These are phyloP conservation scores for Lamproptera curius DNA, from an alignment of 2,888 invertebrate genomes.

Conservation along the genomic window DNA sequence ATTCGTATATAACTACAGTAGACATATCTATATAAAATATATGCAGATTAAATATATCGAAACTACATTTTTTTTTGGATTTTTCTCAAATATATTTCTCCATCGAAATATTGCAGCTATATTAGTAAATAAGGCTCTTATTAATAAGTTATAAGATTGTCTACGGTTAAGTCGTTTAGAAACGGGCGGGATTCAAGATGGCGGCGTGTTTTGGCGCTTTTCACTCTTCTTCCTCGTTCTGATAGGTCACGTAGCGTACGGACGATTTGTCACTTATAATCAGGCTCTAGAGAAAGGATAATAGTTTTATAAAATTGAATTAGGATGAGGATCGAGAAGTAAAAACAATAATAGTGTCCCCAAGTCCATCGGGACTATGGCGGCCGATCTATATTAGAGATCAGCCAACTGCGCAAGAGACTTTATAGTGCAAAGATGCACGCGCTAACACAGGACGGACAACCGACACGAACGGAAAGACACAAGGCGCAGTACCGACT, in stretches of 20 bases:
- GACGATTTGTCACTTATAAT: conserved; percentile 95
- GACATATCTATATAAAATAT: conserved; percentile 8
- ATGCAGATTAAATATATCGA: background rate
- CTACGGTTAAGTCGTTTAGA: conserved; percentile 12
- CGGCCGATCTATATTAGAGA: too few species aligned
- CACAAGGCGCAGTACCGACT: too few species aligned
- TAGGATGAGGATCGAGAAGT: background rate
- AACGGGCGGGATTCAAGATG: conserved; percentile 45
- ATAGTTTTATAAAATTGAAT: background rate
- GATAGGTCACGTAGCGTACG: conserved; percentile 96
- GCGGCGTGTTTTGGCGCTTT: conserved; percentile 39
- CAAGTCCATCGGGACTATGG: too few species aligned
- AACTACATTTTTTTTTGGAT: conserved; percentile 12
- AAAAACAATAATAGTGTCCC: too few species aligned
- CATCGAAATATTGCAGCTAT: conserved; percentile 7
- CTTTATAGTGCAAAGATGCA: too few species aligned
- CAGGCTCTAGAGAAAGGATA: conserved; percentile 82
- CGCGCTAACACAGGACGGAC: too few species aligned
- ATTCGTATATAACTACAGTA: conserved; percentile 8
- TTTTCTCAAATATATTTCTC: conserved; percentile 28
- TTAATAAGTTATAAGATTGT: background rate
- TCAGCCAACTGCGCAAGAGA: too few species aligned
- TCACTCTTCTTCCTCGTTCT: conserved; percentile 92
- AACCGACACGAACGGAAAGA: too few species aligned
- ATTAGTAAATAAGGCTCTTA: conserved; percentile 13